Conservation (phyloP, 2,888 invertebrate species). For the Bimastos eiseni region DNA sequence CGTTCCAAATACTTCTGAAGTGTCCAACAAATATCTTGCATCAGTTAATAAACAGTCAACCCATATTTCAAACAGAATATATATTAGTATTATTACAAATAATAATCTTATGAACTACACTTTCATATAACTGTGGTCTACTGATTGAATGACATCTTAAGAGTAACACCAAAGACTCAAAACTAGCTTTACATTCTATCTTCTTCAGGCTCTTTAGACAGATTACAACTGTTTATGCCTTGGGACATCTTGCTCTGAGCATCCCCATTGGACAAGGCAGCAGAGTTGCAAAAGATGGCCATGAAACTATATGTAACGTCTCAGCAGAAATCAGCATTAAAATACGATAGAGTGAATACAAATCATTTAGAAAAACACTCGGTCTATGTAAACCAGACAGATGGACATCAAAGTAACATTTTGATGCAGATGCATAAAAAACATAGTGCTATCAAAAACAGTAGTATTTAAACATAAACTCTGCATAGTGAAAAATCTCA, state of each 20-base stretch:
- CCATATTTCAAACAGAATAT: not conserved
- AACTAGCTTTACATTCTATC: not conserved
- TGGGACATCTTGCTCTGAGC: not conserved
- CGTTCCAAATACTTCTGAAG: slow-evolving; percentile 5
- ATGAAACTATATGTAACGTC: not conserved
- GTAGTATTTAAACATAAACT: not conserved
- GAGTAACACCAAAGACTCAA: not conserved
- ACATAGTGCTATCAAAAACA: not conserved
- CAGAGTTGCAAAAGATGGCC: not conserved
- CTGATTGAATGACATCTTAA: not conserved
- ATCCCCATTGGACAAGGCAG: not conserved
- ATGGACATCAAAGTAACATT: not conserved
- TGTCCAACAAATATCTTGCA: not conserved
- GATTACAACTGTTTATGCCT: not conserved
- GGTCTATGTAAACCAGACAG: not conserved
- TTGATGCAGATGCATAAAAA: not conserved
- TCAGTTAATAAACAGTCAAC: not conserved
- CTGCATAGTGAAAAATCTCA: slow-evolving; percentile 1
- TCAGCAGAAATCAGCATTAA: not conserved
- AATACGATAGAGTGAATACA: not conserved
- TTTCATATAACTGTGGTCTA: not conserved
- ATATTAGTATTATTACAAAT: not conserved
- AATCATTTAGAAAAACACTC: slow-evolving; percentile 10
- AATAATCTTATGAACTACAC: not conserved
- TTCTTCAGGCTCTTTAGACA: not conserved